Evolutionary conservation across 2,113 vertebrate species (phyloP), one percentile per base, ranked within the genome.

Genomic region (Phalacrocorax brasilianus): DNA sequence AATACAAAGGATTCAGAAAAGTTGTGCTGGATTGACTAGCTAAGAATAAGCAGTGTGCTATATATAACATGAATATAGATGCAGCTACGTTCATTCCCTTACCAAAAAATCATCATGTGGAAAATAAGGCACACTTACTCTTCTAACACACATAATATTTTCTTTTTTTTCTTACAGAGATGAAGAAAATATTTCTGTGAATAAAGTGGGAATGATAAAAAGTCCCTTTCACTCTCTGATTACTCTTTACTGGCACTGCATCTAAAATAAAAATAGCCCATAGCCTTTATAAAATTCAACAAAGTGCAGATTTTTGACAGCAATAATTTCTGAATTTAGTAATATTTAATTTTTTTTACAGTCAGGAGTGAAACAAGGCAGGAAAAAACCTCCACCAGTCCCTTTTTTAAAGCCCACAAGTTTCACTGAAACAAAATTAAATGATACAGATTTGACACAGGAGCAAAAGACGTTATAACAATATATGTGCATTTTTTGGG

Each of bases 291-390:
- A 67, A 81, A 94, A 91, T 84, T 62, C 65, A 91, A 75, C 77
- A 91, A 88, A 96, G 62, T 63, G 52, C 47, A 85, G 21, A 79
- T 61, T 78, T 89, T 85, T 91, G 70, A 91, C 81, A 89, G 89
- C 53, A 66, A 82, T 72, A 17, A 9, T 84, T 84, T 66, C 38
- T 82, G 86, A 86, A 85, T 91, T 56, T 52, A 91, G 86, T 56
- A 89, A 85, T 92, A 53, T 83, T 91, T 85, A 87, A 28, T 73
- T 88, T 88, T 81, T 72, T 96, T 96, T 95, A 89, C 68, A 80
- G 40, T 68, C 53, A 78, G 50, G 13, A 85, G 33, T 73, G 50
- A 84, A 79, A 82, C 30, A 90, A 93, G 59, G 13, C 55, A 89
- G 32, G 9, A 83, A 16, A 87, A 49, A 1, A 2, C 0, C 0